phyloP scores from a whole-genome alignment of 64 coral and sea anemone genomes.

The Orbicella faveolata region DNA sequence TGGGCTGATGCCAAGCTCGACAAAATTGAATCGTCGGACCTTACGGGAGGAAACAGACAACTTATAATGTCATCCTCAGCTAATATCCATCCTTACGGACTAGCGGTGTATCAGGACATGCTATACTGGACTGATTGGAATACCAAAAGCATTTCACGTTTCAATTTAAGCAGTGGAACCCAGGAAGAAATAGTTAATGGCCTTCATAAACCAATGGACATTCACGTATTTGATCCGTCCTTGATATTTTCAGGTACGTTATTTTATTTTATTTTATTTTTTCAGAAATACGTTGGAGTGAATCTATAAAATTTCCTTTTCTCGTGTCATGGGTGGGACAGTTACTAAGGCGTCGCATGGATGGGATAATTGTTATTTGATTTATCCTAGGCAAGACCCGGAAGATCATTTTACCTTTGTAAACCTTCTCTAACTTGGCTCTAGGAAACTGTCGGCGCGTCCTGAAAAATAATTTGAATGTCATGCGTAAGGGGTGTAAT shows the following conservation, averaged over 20 bases:
- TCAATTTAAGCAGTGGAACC: conserved; percentile 8
- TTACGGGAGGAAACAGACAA: conserved; percentile 1
- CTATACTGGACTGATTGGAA: conserved; percentile 73
- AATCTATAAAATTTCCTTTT: too few relatives aligned
- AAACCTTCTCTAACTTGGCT: too few relatives aligned
- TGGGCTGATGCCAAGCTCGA: conserved; percentile 60
- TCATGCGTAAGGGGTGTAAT: too few relatives aligned
- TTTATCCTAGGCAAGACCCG: too few relatives aligned
- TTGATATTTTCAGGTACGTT: background rate
- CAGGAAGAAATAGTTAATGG: background rate
- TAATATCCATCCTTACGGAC: conserved; percentile 55
- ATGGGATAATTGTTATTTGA: too few relatives aligned
- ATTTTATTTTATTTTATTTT: too few relatives aligned
- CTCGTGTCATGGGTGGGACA: too few relatives aligned
- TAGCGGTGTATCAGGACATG: conserved; percentile 24
- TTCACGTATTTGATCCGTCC: conserved; percentile 40
- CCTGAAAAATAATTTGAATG: too few relatives aligned
- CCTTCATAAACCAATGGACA: conserved; percentile 18
- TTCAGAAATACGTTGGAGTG: too few relatives aligned
- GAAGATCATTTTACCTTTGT: too few relatives aligned
- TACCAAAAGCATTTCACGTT: conserved; percentile 10
- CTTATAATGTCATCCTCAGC: background rate
- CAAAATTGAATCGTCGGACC: conserved; percentile 54
- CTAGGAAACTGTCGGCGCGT: too few relatives aligned
- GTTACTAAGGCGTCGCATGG: too few relatives aligned